Base-by-base conservation (phyloP, 1,140 invertebrate species). In the Nixonia krombeini region DNA sequence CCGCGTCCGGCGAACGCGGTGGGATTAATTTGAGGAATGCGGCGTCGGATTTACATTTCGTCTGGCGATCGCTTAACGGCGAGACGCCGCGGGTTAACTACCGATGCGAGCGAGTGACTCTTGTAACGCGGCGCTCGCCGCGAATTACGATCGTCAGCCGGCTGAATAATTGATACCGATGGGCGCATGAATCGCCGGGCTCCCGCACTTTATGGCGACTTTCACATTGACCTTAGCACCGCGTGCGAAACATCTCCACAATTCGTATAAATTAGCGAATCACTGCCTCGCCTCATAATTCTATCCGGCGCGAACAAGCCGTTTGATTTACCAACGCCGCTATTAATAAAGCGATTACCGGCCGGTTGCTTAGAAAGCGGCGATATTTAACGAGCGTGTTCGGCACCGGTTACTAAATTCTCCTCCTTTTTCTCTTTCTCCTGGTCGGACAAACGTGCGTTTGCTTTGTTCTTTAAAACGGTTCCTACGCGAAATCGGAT, bases 161-260 rank as follows among this genome's bases (percentile, higher is more conserved):
- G 45, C 41, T 35, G 53, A 62, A 62, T 62, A 62, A 62, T 62
- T 62, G 58, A 42, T 47, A 5, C 33, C 41, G 41, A 52, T 52
- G 49, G 42, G 38, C 23, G 35, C 10, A 40, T 18, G 45, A 59
- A 37, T 37, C 45, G 49, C 25, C 21, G 12, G 16, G 38, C 4
- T 37, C 51, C 47, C 47, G 21, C 23, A 47, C 26, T 57, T 51
- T 61, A 61, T 49, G 10, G 15, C 33, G 16, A 35, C 57, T 61
- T 61, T 61, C 57, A 61, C 57, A 26, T 31, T 53, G 49, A 61
- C 57, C 57, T 61, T 10, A 13, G 26, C 12, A 23, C 10, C 15
- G 33, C 42, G 46, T 33, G 49, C 33, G 31, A 53, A 61, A 52
- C 31, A 41, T 53, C 31, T 25, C 25, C 28, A 33, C 47, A 31